Evolutionary conservation across 2,888 invertebrate species (phyloP).

Genomic region (Hybos culiciformis): DNA sequence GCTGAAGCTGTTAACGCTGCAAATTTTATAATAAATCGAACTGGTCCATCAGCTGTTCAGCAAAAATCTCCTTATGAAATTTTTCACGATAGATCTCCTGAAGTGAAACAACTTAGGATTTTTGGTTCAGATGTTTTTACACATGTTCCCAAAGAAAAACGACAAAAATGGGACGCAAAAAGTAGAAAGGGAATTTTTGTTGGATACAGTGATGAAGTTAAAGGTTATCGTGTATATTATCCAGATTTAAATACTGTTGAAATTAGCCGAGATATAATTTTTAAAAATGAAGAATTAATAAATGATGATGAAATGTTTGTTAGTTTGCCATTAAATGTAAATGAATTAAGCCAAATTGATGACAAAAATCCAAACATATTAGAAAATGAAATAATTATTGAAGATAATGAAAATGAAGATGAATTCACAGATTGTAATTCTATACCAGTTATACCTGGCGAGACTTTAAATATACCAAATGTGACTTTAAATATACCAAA

Average conservation of each 20-base stretch:
- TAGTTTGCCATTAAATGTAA: not conserved
- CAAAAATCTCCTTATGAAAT: conserved; percentile 25
- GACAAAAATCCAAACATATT: not conserved
- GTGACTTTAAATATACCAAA: too few relatives aligned
- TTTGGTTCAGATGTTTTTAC: conserved; percentile 27
- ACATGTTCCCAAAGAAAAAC: conserved; percentile 23
- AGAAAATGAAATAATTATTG: conserved; percentile 8
- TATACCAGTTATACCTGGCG: not conserved
- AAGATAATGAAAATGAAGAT: not conserved
- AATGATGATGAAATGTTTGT: not conserved
- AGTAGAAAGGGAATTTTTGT: conserved; percentile 13
- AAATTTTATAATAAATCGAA: conserved; percentile 16
- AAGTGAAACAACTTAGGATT: conserved; percentile 12
- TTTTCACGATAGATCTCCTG: conserved; percentile 18
- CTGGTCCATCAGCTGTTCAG: conserved; percentile 3
- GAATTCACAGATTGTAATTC: not conserved
- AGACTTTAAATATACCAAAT: too few relatives aligned
- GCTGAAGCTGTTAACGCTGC: conserved; percentile 27
- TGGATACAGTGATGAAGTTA: conserved; percentile 23
- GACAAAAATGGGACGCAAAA: conserved; percentile 24
- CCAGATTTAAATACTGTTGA: conserved; percentile 7
- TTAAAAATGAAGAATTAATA: not conserved
- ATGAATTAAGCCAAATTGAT: not conserved
- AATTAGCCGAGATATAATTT: conserved; percentile 11
- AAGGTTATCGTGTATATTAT: conserved; percentile 18